A percentile compares a stretch with the other conserved stretches of the same genome.
Conservation (phyloP, 2,888 invertebrate species). For the Tachina fera region DNA sequence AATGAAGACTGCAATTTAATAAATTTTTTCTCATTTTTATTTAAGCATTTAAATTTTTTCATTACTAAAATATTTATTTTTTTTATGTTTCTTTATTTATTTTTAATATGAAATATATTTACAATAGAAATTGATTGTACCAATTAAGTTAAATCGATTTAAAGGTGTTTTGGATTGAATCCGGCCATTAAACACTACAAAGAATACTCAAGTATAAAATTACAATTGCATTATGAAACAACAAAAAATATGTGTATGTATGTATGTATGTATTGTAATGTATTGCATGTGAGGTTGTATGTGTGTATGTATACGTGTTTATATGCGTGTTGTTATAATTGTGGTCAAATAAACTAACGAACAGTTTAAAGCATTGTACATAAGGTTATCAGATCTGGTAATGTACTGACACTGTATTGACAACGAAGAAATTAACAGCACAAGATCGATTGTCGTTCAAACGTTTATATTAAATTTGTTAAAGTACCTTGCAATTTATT, state of each 20-base stretch:
- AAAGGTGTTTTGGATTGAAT: constrained; percentile 58
- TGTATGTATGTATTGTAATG: not conserved
- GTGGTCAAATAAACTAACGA: constrained; percentile 38
- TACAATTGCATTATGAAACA: constrained; percentile 44
- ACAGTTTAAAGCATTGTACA: constrained; percentile 30
- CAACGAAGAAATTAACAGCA: too few species aligned
- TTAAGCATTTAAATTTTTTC: constrained; percentile 58
- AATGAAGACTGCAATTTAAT: constrained; percentile 19
- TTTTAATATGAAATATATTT: constrained; percentile 24
- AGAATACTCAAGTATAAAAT: constrained; percentile 57
- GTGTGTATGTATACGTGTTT: not conserved
- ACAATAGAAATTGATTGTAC: constrained; percentile 53
- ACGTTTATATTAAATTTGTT: too few species aligned
- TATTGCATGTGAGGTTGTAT: not conserved
- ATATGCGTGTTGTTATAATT: constrained; percentile 21
- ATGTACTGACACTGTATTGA: too few species aligned
- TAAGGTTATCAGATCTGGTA: too few species aligned
- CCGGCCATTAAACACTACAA: constrained; percentile 53
- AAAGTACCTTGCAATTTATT: too few species aligned
- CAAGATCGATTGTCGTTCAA: too few species aligned
- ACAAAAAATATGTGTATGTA: constrained; percentile 9
- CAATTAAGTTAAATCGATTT: constrained; percentile 63
- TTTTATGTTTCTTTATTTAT: not conserved
- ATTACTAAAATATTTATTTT: constrained; percentile 56
- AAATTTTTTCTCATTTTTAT: constrained; percentile 37